phyloP scores from a whole-genome alignment of 2,797 vertebrate genomes.

The Sebastes matsubarae region DNA sequence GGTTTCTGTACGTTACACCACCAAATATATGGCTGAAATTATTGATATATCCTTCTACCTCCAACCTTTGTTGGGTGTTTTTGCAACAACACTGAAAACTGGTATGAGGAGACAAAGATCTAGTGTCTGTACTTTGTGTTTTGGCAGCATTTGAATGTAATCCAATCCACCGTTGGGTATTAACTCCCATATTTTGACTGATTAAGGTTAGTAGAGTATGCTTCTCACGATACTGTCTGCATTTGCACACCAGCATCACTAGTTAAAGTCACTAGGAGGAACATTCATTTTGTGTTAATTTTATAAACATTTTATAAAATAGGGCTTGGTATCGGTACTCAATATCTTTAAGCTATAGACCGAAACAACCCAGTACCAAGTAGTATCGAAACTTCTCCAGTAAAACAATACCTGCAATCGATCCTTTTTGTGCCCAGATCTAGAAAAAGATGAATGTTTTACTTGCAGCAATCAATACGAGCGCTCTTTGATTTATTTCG shows the following conservation, averaged over 20 bases:
- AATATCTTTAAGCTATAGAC: no score
- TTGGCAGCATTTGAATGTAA: neutral
- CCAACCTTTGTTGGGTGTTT: neutral
- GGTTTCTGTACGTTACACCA: neutral
- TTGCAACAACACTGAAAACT: neutral
- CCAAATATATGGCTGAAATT: neutral
- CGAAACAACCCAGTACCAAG: no score
- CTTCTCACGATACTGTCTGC: neutral
- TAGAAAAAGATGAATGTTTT: no score
- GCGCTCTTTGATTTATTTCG: fast-evolving
- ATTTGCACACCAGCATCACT: neutral
- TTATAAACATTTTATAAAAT: no score
- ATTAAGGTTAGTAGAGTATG: no score
- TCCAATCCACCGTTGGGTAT: neutral
- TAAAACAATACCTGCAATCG: no score
- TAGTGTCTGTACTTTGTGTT: neutral
- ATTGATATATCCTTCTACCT: neutral
- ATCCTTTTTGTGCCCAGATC: no score
- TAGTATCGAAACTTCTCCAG: no score
- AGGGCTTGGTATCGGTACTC: no score
- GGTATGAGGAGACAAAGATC: neutral
- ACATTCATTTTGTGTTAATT: no score
- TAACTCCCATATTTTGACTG: neutral
- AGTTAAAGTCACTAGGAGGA: neutral
- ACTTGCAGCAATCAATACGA: no score